Evolutionary conservation across 2,797 vertebrate species (phyloP), one percentile per base, ranked within the genome.

Genomic region (Hyperoplus immaculatus): DNA sequence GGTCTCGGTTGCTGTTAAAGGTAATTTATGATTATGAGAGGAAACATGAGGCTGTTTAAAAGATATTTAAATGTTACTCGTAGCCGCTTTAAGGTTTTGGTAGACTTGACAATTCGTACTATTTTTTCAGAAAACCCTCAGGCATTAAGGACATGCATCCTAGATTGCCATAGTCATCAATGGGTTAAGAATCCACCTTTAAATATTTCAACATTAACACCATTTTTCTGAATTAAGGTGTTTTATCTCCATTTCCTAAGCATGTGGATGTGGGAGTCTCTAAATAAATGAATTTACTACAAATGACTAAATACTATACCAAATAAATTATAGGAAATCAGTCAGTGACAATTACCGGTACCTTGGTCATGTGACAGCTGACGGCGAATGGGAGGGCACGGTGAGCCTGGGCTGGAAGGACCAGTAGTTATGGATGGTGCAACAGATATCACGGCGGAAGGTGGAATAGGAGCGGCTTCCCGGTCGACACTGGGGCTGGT

Each of bases 301-400:
- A 14, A 41, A 1, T 3, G 12, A 49, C 13, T 8, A 4, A 58
- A 47, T 8, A 59, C 1, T 12, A 38, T 29, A 56, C 4, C 8
- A 1, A 36, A 21, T 15, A 47, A 3, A 45, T 10, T 8, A 0
- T 29, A 29, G 29, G 29, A 29, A 29, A 29, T 29, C 29, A 29
- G 29, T 29, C 29, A 29, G 29, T 29, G 29, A 29, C 29, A 29
- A 29, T 29, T 29, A 29, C 29, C 29, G 29, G 29, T 94, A 99
- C 98, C 98, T 95, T 98, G 97, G 93, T 99, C 98, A 85, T 99
- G 98, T 83, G 98, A 99, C 78, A 99, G 96, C 69, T 99, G 98
- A 3, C 98, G 97, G 46, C 96, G 96, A 90, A 99, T 97, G 86
- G 96, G 91, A 86, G 96, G 97, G 80, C 96, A 95, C 0, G 96